Percentiles rank a stretch among this genome's conserved stretches.
phyloP scores from a whole-genome alignment of 2,113 vertebrate species.

The Corvus cornix region DNA sequence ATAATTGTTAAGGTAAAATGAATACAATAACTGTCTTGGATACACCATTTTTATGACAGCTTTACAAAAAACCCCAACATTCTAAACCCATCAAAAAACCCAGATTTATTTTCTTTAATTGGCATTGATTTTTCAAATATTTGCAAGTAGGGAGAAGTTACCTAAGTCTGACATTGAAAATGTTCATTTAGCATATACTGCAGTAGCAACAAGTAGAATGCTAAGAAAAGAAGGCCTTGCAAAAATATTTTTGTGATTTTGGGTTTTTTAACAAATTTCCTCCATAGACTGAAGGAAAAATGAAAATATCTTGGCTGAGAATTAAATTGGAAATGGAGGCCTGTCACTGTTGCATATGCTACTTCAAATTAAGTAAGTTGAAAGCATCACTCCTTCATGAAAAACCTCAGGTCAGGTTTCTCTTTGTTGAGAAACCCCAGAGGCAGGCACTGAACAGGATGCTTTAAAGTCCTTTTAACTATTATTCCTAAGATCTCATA shows the following conservation, averaged over 20 bases:
- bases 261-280: not conserved
- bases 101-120: not conserved
- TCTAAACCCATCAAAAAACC: rapidly evolving
- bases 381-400: rapidly evolving
- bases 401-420: not conserved
- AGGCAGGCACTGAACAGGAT: not conserved
- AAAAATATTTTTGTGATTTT: not conserved
- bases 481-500: not conserved
- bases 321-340: not conserved
- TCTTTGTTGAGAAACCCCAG: not conserved
- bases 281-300: not conserved
- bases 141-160: not conserved
- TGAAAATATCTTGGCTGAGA: not conserved
- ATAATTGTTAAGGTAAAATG: not conserved
- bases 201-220: not conserved
- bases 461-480: too few relatives aligned
- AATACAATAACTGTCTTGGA: not conserved
- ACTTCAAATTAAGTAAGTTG: not conserved
- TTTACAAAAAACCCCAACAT: not conserved
- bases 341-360: not conserved
- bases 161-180: not conserved
- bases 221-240: not conserved
- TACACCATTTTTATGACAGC: not conserved
- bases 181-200: not conserved
- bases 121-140: not conserved